These are phyloP conservation scores for Eupithecia vulgata DNA, from an alignment of 2,888 invertebrate genomes.

Conservation along the genomic window DNA sequence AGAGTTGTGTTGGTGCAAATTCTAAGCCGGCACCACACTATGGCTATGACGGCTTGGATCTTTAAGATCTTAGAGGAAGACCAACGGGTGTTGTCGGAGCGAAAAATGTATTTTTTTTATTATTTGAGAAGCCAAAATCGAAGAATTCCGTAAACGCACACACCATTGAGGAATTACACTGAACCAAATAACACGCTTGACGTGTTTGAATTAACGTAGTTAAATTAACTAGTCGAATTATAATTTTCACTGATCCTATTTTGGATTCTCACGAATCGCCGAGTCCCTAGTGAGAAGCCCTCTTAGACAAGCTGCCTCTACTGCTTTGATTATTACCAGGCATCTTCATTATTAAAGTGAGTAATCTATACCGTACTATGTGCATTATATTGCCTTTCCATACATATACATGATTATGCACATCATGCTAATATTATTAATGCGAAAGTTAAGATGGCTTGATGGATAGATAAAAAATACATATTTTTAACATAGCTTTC, in stretches of 20 bases:
- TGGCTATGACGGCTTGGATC: no score
- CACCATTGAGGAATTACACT: no score
- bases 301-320: conserved; percentile 1
- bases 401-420: neutral
- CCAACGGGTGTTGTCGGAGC: neutral
- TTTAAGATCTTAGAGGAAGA: neutral
- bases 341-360: conserved; percentile 7
- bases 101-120: neutral
- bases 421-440: no score
- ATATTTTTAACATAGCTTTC: no score
- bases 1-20: no score
- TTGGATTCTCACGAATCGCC: neutral
- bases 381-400: neutral
- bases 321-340: conserved; percentile 3
- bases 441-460: no score
- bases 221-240: neutral
- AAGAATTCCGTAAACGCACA: no score
- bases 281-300: neutral
- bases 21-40: no score
- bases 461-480: no score
- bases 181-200: no score
- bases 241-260: neutral
- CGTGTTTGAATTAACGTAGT: no score
- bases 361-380: neutral
- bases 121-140: no score